These are phyloP conservation scores for Drosophila emarginata DNA, from an alignment of 2,888 invertebrate species.

Conservation along the genomic window DNA sequence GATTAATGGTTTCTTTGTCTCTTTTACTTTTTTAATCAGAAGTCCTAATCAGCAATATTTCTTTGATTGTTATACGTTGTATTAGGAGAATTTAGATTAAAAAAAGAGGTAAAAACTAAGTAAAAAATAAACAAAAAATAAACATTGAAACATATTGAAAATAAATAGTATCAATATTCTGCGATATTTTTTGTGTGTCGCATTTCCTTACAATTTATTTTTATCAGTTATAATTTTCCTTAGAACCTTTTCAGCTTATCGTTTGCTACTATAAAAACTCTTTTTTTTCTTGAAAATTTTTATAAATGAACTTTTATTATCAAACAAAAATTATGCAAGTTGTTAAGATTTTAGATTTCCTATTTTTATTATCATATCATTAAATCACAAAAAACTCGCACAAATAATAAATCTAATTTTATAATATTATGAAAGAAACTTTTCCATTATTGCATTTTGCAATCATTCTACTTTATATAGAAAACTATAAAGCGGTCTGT, in stretches of 20 bases:
- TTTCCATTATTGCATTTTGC: conserved; percentile 19
- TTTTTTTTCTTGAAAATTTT: too few relatives aligned
- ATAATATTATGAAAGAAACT: conserved; percentile 4
- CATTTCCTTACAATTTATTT: neutral
- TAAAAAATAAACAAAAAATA: neutral
- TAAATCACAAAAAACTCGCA: conserved; percentile 6
- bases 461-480: neutral
- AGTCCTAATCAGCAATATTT: neutral
- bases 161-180: neutral
- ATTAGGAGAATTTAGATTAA: neutral
- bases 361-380: neutral
- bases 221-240: neutral
- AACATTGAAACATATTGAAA: neutral
- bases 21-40: neutral
- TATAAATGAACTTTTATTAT: neutral
- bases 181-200: neutral
- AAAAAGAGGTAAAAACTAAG: neutral
- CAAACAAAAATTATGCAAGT: neutral
- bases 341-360: neutral
- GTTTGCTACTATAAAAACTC: neutral
- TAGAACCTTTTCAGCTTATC: neutral
- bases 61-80: neutral
- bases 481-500: conserved; percentile 1
- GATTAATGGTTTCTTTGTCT: neutral
- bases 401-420: neutral